Evolutionary conservation across 92 coral and sea anemone genomes (phyloP), one percentile per base, ranked within the genome.

Genomic region (Epizoanthus illoricatus): DNA sequence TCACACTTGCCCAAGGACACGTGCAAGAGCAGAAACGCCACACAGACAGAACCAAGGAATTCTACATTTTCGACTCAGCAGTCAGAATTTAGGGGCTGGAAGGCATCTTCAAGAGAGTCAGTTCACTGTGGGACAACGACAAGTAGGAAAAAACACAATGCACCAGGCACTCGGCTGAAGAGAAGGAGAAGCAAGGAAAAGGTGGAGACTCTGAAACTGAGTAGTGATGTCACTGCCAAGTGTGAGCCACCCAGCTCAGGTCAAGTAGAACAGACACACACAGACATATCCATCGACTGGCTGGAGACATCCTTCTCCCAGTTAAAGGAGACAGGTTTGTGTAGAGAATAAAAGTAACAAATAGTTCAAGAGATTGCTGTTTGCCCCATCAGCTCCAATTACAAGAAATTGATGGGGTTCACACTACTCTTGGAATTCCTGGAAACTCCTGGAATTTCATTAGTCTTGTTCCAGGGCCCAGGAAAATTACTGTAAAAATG

Each of bases 141-240:
- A n/a, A 21, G 28, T 36, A 71, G 76, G 40, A 71, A 57, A 17
- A 71, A 21, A 10, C 28, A 49, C 60, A 71, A 71, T 45, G 59
- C 76, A 20, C 76, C 76, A 24, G 59, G 76, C 18, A 71, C 76
- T 8, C 56, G 60, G 9, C 24, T 71, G 23, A 71, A 71, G 39
- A 71, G 76, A 60, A 71, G 76, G 42, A 43, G 59, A n/a, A 71
- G 76, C 39, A 71, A 23, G 39, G 76, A 71, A 33, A 45, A 71
- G 59, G 18, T 47, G 16, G 76, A 71, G 56, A 47, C 40, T 20
- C 7, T 47, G 15, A 3, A 24, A 15, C 60, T 60, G 5, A 43
- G 40, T 71, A 20, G 36, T 19, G 76, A 71, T 71, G 56, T n/a
- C n/a, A 40, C 59, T 71, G 13, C 59, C 7, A 7, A 18, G 18